Base-by-base conservation (phyloP, 2,797 vertebrate genomes). In the Xyrichtys novacula region DNA sequence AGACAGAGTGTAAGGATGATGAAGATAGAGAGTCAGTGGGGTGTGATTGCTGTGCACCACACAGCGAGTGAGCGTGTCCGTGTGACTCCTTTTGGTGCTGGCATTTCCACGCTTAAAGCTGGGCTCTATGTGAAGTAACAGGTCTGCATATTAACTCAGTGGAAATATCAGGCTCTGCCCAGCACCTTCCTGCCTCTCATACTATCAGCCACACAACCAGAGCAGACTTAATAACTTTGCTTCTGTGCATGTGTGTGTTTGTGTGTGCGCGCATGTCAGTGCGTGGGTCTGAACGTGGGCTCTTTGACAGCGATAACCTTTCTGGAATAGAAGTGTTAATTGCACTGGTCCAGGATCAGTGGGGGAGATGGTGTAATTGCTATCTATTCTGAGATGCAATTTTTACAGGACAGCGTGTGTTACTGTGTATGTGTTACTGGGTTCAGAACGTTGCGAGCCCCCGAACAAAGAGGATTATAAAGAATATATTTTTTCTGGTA, bases 251-350 rank as follows among this genome's bases (percentile, higher is more conserved):
- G 63, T 34, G 57, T 75, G 48, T 65, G 69, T 65, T 60, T 54
- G 64, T 67, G 55, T 57, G 56, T 52, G 61, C 52, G 48, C 56
- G 50, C 64, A 42, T 55, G 31, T 56, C n/a, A n/a, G 63, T 43
- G 29, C 54, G 34, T 36, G 16, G 26, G 53, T 34, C 32, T 65
- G 56, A 59, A 48, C 74, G 49, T 58, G 65, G 73, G 47, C 76
- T 83, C 74, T 85, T 77, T 91, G 89, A 90, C 90, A 90, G 85
- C 63, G 22, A 85, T 92, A 93, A 93, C 92, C 90, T 93, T 92
- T 92, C 69, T 85, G 79, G 63, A 88, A 89, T 76, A 69, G 79
- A 66, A 77, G 82, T 86, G 91, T 91, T 93, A 91, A 92, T 93
- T 92, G 90, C 73, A 85, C 79, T 76, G 78, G 82, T 86, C 80